Conservation (phyloP, 2,797 vertebrate genomes). For the Ctenopoma kingsleyae region DNA sequence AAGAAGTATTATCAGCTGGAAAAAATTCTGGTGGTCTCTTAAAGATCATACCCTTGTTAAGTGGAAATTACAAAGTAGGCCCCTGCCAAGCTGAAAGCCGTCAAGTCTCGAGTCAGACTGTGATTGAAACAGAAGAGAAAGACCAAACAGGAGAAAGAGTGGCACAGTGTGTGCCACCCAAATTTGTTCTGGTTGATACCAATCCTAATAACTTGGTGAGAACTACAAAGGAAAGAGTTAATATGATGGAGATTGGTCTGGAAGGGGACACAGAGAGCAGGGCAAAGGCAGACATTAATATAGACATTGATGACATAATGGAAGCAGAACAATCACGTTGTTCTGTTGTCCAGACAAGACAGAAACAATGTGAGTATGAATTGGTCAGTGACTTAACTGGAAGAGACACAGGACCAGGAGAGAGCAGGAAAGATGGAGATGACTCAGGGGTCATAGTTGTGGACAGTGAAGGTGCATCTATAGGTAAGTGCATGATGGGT, state of each 20-base stretch:
- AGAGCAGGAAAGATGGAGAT: background rate
- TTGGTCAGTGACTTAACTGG: background rate
- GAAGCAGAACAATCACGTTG: background rate
- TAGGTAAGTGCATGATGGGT: conserved; percentile 28
- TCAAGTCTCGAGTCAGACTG: background rate
- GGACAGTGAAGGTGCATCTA: background rate
- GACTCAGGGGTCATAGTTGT: conserved; percentile 5
- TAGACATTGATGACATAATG: conserved; percentile 5
- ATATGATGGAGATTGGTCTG: conserved; percentile 8
- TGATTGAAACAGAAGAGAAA: conserved; percentile 17
- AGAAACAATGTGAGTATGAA: background rate
- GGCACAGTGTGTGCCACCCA: conserved; percentile 14
- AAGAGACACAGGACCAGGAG: conserved; percentile 1
- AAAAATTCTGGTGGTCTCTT: background rate
- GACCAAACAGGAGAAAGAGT: background rate
- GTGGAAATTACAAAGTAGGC: background rate
- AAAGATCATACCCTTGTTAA: background rate
- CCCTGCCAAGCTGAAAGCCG: conserved; percentile 8
- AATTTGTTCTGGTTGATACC: background rate
- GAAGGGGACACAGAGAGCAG: conserved; percentile 5
- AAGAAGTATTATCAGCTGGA: background rate
- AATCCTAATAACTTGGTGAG: background rate
- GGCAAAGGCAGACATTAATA: accelerated
- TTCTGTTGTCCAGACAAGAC: conserved; percentile 14
- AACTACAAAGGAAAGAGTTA: background rate